These are phyloP conservation scores for Eretmocerus hayati DNA, from an alignment of 2,888 invertebrate genomes.

Conservation along the genomic window DNA sequence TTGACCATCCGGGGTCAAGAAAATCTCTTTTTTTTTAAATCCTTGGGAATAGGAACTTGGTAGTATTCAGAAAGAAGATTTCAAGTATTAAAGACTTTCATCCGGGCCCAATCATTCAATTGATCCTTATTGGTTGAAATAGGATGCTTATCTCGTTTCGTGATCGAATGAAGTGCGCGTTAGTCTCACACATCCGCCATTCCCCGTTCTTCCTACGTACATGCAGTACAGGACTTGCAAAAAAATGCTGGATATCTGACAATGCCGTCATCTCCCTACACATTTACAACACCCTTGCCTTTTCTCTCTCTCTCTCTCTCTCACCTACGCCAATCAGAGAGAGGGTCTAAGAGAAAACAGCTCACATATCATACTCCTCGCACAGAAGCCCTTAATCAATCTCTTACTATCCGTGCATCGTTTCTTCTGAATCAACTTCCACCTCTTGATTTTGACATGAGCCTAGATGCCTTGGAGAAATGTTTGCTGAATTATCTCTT, in stretches of 20 bases:
- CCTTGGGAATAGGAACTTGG: constrained; percentile 36
- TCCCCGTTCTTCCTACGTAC: constrained; percentile 18
- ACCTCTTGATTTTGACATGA: too few relatives aligned
- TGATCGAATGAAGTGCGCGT: neutral
- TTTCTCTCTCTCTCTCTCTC: too few relatives aligned
- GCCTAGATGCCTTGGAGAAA: too few relatives aligned
- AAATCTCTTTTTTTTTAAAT: constrained; percentile 34
- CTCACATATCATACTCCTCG: too few relatives aligned
- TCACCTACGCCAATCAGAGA: too few relatives aligned
- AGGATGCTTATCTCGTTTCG: neutral
- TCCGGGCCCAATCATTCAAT: neutral
- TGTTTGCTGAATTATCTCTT: too few relatives aligned
- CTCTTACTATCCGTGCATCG: too few relatives aligned
- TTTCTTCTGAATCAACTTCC: too few relatives aligned
- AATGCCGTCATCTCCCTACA: constrained; percentile 21
- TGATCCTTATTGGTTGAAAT: neutral
- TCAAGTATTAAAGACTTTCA: constrained; percentile 29
- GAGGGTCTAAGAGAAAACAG: too few relatives aligned
- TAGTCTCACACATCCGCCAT: constrained; percentile 1
- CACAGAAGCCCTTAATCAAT: too few relatives aligned
- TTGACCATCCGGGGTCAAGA: constrained; percentile 40
- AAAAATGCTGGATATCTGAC: constrained; percentile 23
- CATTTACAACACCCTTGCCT: constrained; percentile 19
- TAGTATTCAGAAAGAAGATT: constrained; percentile 35
- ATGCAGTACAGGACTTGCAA: constrained; percentile 27